Evolutionary conservation across 2,797 vertebrate species (phyloP), one percentile per base, ranked within the genome.

Genomic region (Astyanax mexicanus): DNA sequence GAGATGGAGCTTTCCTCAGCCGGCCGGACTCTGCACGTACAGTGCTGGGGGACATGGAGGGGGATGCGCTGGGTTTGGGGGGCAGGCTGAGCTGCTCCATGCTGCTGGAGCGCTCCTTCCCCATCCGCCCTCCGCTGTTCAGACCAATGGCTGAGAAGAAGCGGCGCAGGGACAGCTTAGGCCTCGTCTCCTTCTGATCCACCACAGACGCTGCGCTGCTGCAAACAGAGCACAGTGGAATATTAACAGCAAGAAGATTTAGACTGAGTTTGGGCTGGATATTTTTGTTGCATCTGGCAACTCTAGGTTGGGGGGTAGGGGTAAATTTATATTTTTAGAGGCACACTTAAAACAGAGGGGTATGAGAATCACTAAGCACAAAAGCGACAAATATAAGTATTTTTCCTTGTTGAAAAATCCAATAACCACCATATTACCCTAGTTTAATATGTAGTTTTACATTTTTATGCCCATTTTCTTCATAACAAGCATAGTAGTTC

Each of bases 71-170:
- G 38, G 67, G 32, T 65, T 77, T 80, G 38, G 74, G 27, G 1
- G 90, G 80, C 15, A 90, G 49, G 42, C 89, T 89, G 71, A 94
- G 92, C 62, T 94, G 93, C 13, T 94, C 93, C 93, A 94, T 93
- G 81, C 93, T 94, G 82, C 89, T 93, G 72, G 92, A 93, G 47
- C 91, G 92, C 6, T 91, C 91, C 75, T 93, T 93, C 45, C 91
- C 90, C 27, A 93, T 86, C 65, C 90, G 83, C 5, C 92, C 91
- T 1, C 91, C 83, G 2, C 92, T 90, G 82, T 92, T 94, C 68
- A 94, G 89, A 1, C 93, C 92, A n/a, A 94, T 92, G 65, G 93
- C 93, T 10, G 92, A 94, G 79, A 94, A 93, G 87, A 94, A 93
- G 73, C 92, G 90, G 2, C 92, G 90, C 69, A 95, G 86, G 72